These are phyloP conservation scores for Calliopsis andreniformis DNA, from an alignment of 1,140 invertebrate genomes.

Conservation along the genomic window DNA sequence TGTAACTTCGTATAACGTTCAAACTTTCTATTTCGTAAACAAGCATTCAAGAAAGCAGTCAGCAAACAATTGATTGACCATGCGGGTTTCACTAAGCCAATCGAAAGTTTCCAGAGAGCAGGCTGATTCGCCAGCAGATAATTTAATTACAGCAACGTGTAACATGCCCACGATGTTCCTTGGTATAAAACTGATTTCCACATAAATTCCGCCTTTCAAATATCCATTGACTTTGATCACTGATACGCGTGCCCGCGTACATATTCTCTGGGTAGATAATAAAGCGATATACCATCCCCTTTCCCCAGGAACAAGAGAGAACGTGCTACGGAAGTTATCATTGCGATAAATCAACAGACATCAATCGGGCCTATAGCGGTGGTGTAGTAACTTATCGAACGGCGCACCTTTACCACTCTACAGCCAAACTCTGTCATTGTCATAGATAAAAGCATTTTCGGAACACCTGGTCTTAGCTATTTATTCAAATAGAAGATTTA, in stretches of 20 bases:
- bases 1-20: no score
- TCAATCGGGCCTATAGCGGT: conserved; percentile 43
- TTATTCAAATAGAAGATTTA: background rate
- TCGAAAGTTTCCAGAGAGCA: conserved; percentile 15
- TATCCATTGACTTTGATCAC: background rate
- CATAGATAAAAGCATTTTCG: background rate
- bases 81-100: background rate
- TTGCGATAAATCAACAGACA: conserved; percentile 45
- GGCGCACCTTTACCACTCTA: conserved; percentile 33
- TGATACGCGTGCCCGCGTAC: background rate
- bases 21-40: background rate
- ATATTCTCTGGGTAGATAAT: conserved; percentile 19
- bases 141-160: background rate
- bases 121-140: background rate
- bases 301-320: background rate
- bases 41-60: background rate
- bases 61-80: background rate
- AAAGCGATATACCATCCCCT: conserved; percentile 28
- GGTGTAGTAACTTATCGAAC: conserved; percentile 51
- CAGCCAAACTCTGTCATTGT: conserved; percentile 49
- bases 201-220: background rate
- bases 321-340: conserved; percentile 41
- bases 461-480: background rate
- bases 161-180: no score
- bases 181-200: conserved; percentile 4